Percentiles rank a stretch among this genome's conserved stretches.
Conservation (phyloP, 2,797 vertebrate species). For the Ceryle rudis region DNA sequence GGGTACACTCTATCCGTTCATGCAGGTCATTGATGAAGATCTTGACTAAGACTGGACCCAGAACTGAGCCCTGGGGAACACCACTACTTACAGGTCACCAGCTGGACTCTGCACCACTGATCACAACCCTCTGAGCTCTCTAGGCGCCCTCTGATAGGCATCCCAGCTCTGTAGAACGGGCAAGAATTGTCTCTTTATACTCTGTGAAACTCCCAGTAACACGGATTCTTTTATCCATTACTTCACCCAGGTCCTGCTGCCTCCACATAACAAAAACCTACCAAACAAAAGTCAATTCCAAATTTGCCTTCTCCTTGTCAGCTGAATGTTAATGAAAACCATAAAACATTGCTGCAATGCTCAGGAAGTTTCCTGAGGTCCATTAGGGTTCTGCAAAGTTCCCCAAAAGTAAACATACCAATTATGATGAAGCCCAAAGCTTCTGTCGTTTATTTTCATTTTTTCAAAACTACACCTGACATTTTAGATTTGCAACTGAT, state of each 20-base stretch:
- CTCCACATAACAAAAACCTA: neutral
- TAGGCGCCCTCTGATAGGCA: neutral
- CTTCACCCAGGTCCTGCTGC: neutral
- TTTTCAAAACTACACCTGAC: neutral
- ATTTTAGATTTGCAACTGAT: neutral
- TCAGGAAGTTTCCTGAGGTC: neutral
- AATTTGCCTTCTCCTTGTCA: neutral
- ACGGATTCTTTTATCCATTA: neutral
- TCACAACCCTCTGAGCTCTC: too few species aligned
- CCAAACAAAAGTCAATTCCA: neutral
- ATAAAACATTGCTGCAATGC: neutral
- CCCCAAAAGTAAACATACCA: neutral
- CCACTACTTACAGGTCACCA: too few species aligned
- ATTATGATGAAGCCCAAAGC: neutral
- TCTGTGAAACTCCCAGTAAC: neutral
- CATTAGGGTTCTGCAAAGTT: neutral
- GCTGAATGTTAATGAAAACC: neutral
- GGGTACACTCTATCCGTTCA: too few species aligned
- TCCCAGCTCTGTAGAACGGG: neutral
- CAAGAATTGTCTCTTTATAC: neutral
- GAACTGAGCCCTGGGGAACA: too few species aligned
- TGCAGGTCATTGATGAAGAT: too few species aligned
- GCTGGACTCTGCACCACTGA: too few species aligned
- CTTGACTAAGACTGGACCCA: too few species aligned
- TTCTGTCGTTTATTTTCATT: neutral